Base-by-base conservation (phyloP, 2,888 invertebrate species). In the Hydriomena furcata region DNA sequence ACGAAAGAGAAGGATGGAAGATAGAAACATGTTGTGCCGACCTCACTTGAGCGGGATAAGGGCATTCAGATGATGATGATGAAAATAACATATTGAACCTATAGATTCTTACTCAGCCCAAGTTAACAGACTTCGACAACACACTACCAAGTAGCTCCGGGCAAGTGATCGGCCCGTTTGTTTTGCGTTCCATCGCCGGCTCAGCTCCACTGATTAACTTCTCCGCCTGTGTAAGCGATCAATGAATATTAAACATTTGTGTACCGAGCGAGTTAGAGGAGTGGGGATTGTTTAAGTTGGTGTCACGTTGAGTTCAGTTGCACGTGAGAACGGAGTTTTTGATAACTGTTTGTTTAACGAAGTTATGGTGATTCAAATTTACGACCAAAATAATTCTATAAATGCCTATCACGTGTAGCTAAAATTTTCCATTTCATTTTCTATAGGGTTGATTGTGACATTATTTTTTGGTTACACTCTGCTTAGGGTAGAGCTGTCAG, bases 81-180 rank as follows among this genome's bases (percentile, higher is more conserved):
- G n/a, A 17, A 17, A 17, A 17, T 17, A 17, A 17, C 17, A 17
- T n/a, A 17, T 4, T 17, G 17, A 3, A 17, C 17, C 4, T 17
- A 4, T 17, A 17, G 4, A 17, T 21, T 10, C 5, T 12, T 23
- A 17, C 3, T 5, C 21, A 34, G 13, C 0, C 24, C 8, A 23
- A 45, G 35, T 21, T 17, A 25, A 25, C 43, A 4, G 20, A 35
- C 37, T 31, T 30, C 8, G 20, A 37, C 37, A 31, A 6, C 7
- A 32, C 4, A 1, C 11, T 61, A 66, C 57, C 59, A 56, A 57
- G 50, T 60, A 58, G 58, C 60, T 63, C 51, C 57, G 34, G 60
- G 63, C 63, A 64, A 69, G 67, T 71, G 71, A 74, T 73, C 73
- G 73, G 67, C 55, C 60, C 58, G 68, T 70, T 73, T 71, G 70